Conservation (phyloP, 2,797 vertebrate genomes). For the Pangasius macronema region DNA sequence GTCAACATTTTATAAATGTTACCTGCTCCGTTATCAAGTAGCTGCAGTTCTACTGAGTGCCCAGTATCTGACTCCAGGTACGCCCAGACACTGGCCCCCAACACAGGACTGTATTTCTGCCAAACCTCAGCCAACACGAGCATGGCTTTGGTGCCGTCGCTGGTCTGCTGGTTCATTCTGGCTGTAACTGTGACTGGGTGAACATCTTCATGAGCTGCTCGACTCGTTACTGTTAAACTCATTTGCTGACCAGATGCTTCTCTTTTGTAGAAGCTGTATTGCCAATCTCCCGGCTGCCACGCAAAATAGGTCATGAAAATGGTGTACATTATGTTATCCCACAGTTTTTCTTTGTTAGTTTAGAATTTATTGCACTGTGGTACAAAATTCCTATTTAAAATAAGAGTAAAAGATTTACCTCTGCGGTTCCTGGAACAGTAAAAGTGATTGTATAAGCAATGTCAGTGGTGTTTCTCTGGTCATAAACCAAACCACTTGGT, state of each 20-base stretch:
- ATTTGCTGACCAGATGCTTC: slow-evolving; percentile 62
- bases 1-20: not conserved
- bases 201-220: slow-evolving; percentile 59
- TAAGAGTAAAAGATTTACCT: slow-evolving; percentile 54
- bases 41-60: slow-evolving; percentile 53
- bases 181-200: slow-evolving; percentile 66
- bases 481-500: slow-evolving; percentile 63
- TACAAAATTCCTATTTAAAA: not conserved
- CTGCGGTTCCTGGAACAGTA: slow-evolving; percentile 64
- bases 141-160: slow-evolving; percentile 62
- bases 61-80: slow-evolving; percentile 21
- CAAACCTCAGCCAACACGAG: slow-evolving; percentile 69
- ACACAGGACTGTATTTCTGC: slow-evolving; percentile 67
- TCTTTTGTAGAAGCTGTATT: slow-evolving; percentile 63
- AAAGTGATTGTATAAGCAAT: slow-evolving; percentile 58
- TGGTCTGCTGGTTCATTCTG: slow-evolving; percentile 57
- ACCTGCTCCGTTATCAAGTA: slow-evolving; percentile 76
- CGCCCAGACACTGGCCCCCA: slow-evolving; percentile 64
- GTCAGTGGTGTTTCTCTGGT: slow-evolving; percentile 48
- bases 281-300: slow-evolving; percentile 70
- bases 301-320: not conserved
- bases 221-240: slow-evolving; percentile 69
- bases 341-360: not conserved
- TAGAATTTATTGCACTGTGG: not conserved
- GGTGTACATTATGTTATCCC: not conserved